These are phyloP conservation scores for Acleris cristana DNA, from an alignment of 2,888 invertebrate species.

Conservation along the genomic window DNA sequence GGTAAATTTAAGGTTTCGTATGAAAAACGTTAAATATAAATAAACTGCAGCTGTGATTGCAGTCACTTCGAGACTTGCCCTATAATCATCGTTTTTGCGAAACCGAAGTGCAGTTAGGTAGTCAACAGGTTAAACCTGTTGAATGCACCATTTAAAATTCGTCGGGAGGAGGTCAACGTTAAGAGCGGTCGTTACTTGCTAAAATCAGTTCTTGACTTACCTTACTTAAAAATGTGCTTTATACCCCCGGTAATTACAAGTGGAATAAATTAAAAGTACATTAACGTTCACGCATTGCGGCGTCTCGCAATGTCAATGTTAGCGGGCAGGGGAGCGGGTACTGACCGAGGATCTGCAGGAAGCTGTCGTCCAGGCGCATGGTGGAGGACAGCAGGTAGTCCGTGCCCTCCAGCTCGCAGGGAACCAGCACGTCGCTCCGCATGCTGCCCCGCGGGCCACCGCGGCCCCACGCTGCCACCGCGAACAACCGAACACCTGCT, in stretches of 20 bases:
- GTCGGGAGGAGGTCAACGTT: neutral
- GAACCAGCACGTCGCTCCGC: slow-evolving; percentile 79
- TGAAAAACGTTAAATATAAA: too few relatives aligned
- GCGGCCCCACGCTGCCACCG: slow-evolving; percentile 52
- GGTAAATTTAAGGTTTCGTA: too few relatives aligned
- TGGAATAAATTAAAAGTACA: slow-evolving; percentile 20
- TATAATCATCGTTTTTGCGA: slow-evolving; percentile 5
- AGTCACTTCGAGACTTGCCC: neutral
- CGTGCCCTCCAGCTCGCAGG: slow-evolving; percentile 85
- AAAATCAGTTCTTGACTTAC: neutral
- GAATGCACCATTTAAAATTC: slow-evolving; percentile 16
- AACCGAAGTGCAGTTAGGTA: slow-evolving; percentile 7
- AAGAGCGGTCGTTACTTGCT: neutral
- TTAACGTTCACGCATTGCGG: slow-evolving; percentile 15
- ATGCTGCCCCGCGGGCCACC: slow-evolving; percentile 61
- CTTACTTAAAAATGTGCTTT: too few relatives aligned
- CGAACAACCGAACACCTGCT: slow-evolving; percentile 7
- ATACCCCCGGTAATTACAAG: neutral
- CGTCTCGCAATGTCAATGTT: slow-evolving; percentile 31
- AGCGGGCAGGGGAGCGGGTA: slow-evolving; percentile 40
- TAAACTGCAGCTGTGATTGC: neutral
- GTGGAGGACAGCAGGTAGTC: slow-evolving; percentile 86
- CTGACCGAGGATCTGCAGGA: slow-evolving; percentile 86
- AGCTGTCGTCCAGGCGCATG: slow-evolving; percentile 85
- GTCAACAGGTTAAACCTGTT: slow-evolving; percentile 19